Conservation (phyloP, 2,797 vertebrate genomes). For the Threskiornis aethiopicus region DNA sequence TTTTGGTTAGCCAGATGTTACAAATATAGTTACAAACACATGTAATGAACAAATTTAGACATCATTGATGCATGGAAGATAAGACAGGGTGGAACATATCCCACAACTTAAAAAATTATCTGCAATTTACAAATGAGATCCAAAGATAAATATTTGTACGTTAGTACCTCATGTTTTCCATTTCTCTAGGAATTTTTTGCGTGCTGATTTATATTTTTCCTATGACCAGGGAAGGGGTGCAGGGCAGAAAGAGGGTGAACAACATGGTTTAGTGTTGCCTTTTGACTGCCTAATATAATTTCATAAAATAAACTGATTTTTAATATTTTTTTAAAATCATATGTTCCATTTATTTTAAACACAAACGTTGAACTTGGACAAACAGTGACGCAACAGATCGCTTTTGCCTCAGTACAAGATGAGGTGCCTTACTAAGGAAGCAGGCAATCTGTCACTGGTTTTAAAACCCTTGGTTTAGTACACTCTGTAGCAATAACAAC, state of each 20-base stretch:
- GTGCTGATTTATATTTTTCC: neutral
- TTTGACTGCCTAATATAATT: neutral
- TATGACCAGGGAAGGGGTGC: neutral
- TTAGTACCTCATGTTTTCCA: neutral
- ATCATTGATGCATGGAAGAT: constrained; percentile 42
- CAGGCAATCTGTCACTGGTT: neutral
- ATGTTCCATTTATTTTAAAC: neutral
- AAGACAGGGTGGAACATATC: constrained; percentile 41
- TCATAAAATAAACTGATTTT: neutral
- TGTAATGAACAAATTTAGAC: constrained; percentile 44
- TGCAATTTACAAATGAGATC: constrained; percentile 28
- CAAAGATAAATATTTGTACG: neutral
- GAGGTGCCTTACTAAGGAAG: neutral
- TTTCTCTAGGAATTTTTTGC: neutral
- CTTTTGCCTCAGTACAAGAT: neutral
- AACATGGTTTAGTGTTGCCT: neutral
- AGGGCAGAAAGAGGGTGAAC: neutral
- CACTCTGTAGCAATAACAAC: neutral
- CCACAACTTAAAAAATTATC: constrained; percentile 27
- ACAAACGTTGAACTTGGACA: neutral
- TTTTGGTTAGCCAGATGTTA: constrained; percentile 51
- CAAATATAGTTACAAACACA: constrained; percentile 52
- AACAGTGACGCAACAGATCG: neutral
- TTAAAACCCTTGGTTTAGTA: neutral
- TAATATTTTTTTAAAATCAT: neutral